Evolutionary conservation across 2,888 invertebrate genomes (phyloP).

Genomic region (Perithous albicinctus): DNA sequence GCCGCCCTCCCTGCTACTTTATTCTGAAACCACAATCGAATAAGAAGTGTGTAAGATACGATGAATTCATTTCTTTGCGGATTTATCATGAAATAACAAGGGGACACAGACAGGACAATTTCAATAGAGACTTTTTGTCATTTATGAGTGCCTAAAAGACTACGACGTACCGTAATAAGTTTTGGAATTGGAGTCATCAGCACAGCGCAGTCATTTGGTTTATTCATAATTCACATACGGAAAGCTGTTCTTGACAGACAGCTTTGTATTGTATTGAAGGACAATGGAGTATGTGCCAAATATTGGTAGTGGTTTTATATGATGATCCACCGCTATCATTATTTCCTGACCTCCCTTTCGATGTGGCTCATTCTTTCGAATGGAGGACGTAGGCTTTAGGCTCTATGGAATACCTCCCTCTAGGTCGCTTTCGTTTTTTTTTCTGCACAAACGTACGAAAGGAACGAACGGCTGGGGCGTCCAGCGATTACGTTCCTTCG

Average conservation of each 20-base stretch:
- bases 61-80: neutral
- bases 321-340: slow-evolving; percentile 26
- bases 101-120: too few relatives aligned
- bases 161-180: neutral
- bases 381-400: slow-evolving; percentile 12
- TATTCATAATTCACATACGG: neutral
- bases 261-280: slow-evolving; percentile 4
- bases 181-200: neutral
- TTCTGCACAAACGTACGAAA: slow-evolving; percentile 24
- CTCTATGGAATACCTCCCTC: slow-evolving; percentile 5
- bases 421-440: slow-evolving; percentile 6
- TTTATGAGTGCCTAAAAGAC: too few relatives aligned
- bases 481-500: slow-evolving; percentile 28
- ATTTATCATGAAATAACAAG: neutral
- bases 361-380: neutral
- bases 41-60: neutral
- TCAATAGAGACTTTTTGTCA: too few relatives aligned
- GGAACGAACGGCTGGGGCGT: neutral
- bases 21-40: slow-evolving; percentile 9
- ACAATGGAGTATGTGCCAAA: slow-evolving; percentile 8
- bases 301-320: neutral
- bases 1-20: neutral
- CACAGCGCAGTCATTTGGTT: neutral
- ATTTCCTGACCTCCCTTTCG: neutral
- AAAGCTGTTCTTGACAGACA: neutral